These are phyloP conservation scores for Acrobasis consociella DNA, from an alignment of 2,888 invertebrate species.

Conservation along the genomic window DNA sequence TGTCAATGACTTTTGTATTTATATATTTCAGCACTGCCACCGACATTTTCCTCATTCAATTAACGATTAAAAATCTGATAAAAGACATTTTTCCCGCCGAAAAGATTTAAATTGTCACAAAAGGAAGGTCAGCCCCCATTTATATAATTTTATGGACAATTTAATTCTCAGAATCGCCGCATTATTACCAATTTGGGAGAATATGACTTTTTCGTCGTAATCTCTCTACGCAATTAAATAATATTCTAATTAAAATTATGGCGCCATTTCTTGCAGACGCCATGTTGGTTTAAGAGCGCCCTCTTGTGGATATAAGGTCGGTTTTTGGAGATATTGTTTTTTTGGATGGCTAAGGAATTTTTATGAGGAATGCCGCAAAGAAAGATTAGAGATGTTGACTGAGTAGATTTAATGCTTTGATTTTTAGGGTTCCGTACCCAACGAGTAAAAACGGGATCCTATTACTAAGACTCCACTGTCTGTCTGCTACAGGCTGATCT, in stretches of 20 bases:
- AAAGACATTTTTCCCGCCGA: background rate
- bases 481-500: no score
- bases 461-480: no score
- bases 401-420: background rate
- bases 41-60: background rate
- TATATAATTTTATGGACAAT: conserved; percentile 23
- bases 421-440: no score
- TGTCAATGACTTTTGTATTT: no score
- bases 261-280: conserved; percentile 18
- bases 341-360: background rate
- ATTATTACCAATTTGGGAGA: conserved; percentile 17
- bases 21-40: no score
- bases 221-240: conserved; percentile 18
- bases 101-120: conserved; percentile 14
- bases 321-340: background rate
- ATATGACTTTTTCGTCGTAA: conserved; percentile 19
- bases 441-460: no score
- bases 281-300: conserved; percentile 18
- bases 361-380: conserved; percentile 2
- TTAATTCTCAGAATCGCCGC: conserved; percentile 20
- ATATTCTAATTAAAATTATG: conserved; percentile 19
- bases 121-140: conserved; percentile 16
- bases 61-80: conserved; percentile 3
- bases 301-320: background rate
- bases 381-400: background rate